A percentile compares a stretch with the other conserved stretches of the same genome.
phyloP scores from a whole-genome alignment of 2,888 invertebrate genomes.

The Lasioglossum villosulum region DNA sequence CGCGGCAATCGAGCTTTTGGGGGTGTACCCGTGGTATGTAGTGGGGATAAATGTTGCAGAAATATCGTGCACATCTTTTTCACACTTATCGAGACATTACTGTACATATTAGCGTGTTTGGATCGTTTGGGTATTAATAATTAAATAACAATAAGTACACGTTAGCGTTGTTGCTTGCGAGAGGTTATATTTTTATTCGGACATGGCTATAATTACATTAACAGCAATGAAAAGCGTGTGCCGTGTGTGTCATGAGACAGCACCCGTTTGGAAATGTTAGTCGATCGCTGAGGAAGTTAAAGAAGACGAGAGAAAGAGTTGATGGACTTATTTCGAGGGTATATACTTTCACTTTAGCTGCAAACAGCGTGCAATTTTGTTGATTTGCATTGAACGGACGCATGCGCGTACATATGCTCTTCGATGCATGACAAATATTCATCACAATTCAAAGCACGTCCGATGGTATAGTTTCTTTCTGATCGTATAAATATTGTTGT shows the following conservation, averaged over 20 bases:
- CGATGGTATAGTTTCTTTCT: neutral
- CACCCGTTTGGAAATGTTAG: neutral
- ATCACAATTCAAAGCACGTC: neutral
- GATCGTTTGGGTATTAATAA: neutral
- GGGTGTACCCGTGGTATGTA: neutral
- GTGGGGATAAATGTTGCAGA: slow-evolving; percentile 2
- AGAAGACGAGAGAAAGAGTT: neutral
- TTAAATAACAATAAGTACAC: neutral
- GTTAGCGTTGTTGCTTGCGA: neutral
- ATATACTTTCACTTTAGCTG: slow-evolving; percentile 20
- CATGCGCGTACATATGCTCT: slow-evolving; percentile 45
- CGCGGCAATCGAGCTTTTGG: neutral
- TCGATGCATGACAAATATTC: neutral
- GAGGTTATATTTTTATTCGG: slow-evolving; percentile 11
- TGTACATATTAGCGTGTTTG: neutral
- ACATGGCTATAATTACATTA: slow-evolving; percentile 5
- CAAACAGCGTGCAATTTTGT: slow-evolving; percentile 20
- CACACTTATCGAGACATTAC: slow-evolving; percentile 6
- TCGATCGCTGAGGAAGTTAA: neutral
- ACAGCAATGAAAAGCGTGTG: neutral
- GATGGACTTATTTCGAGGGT: neutral
- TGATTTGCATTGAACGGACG: slow-evolving; percentile 22
- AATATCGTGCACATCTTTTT: slow-evolving; percentile 1
- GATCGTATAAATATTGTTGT: slow-evolving; percentile 1
- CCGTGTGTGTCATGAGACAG: neutral